Evolutionary conservation across 2,797 vertebrate genomes (phyloP), one percentile per base, ranked within the genome.

Genomic region (Myotis planiceps): DNA sequence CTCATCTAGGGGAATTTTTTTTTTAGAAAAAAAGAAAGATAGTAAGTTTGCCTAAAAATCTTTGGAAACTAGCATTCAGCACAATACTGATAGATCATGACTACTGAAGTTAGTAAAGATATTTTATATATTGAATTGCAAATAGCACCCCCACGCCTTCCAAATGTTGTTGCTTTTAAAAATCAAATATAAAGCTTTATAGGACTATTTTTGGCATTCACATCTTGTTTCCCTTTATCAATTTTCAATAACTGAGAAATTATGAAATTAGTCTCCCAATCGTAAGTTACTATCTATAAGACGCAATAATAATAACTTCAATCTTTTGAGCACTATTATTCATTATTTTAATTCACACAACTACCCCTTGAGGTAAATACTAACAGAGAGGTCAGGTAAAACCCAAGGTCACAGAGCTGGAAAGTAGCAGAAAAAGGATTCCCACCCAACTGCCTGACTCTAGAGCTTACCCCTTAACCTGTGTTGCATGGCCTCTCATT

Each of bases 331-430:
- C 81, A 84, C 14, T 90, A 47, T 34, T 53, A 39, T 79, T 51
- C 18, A 25, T 81, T 84, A 83, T 84, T 92, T 79, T 45, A 82
- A 86, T 89, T 66, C 47, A 80, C 19, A 60, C 25, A 85, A 23
- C 1, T 63, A 27, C 15, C 3, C 23, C 42, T 78, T 92, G 47
- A 85, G 21, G 23, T 8, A 60, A 63, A 83, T 68, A 85, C 3
- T 45, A 96, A 82, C 63, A 95, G 37, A 87, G 3, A 78, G 8
- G 18, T 82, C n/a, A 49, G 80, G 23, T 25, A 92, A 93, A 95
- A 66, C 1, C 13, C 25, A 76, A 66, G 19, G 27, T 55, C 63
- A 69, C 0, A 47, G 83, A 96, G 21, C 5, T 91, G 21, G 21
- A n/a, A 87, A 82, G 9, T 47, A 5, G 42, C n/a, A 95, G 53